Conservation (phyloP, 2,888 invertebrate species). For the Venustoraphidia nigricollis region DNA sequence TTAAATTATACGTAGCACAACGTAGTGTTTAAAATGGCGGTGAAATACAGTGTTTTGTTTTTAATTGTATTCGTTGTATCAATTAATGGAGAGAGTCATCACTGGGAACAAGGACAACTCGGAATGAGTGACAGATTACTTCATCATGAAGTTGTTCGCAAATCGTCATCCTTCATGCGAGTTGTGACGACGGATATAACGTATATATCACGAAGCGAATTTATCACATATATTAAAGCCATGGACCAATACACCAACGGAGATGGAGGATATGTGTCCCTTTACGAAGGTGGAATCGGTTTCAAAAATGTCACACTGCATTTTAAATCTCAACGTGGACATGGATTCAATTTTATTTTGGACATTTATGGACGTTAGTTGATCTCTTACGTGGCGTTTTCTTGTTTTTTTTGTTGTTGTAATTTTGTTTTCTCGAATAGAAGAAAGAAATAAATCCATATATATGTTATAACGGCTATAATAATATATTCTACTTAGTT, state of each 20-base stretch:
- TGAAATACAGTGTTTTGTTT: constrained; percentile 3
- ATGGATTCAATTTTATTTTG: constrained; percentile 28
- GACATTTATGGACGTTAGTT: constrained; percentile 23
- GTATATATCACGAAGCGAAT: constrained; percentile 14
- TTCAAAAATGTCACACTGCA: constrained; percentile 21
- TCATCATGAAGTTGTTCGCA: constrained; percentile 15
- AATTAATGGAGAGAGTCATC: constrained; percentile 12
- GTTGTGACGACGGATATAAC: constrained; percentile 15
- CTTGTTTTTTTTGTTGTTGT: background rate
- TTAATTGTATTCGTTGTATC: constrained; percentile 8
- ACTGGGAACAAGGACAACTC: constrained; percentile 13
- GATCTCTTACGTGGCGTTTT: background rate
- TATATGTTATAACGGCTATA: no score
- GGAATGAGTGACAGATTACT: constrained; percentile 13
- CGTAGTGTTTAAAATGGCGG: no score
- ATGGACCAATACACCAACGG: constrained; percentile 28
- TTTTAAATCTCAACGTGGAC: constrained; percentile 28
- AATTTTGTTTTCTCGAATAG: background rate
- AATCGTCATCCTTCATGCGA: constrained; percentile 17
- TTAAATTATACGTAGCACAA: no score
- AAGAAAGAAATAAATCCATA: background rate
- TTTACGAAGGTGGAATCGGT: constrained; percentile 27
- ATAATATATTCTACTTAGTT: no score
- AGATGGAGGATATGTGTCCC: constrained; percentile 26
- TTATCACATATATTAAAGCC: constrained; percentile 24